Conservation (phyloP, 2,888 invertebrate genomes). For the Cerastis rubricosa region DNA sequence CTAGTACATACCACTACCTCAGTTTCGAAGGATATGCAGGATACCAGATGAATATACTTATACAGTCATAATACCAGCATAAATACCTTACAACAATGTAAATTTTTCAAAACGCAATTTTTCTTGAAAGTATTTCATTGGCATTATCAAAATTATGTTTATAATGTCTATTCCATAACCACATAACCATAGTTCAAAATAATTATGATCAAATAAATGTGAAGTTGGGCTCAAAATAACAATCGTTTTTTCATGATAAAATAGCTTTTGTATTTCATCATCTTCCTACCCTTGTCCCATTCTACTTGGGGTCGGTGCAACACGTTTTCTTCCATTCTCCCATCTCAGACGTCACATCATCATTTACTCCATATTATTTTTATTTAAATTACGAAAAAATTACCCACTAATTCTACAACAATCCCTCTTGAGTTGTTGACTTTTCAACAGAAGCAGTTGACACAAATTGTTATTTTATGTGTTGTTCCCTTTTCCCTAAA, state of each 20-base stretch:
- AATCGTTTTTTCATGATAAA: neutral
- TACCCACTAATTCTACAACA: neutral
- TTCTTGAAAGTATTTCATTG: neutral
- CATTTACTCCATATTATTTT: no score
- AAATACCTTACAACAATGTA: neutral
- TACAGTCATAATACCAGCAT: neutral
- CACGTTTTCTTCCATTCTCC: no score
- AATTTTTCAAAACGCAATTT: neutral
- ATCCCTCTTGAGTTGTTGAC: neutral
- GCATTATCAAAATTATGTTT: no score
- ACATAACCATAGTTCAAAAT: no score
- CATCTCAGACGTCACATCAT: no score
- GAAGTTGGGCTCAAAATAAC: no score
- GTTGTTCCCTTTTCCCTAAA: neutral
- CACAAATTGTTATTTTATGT: conserved; percentile 10
- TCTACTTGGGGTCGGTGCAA: no score
- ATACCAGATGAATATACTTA: neutral
- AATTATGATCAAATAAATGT: no score
- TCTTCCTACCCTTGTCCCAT: no score
- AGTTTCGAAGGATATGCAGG: neutral
- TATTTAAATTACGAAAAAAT: neutral
- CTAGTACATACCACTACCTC: neutral
- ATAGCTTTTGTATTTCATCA: no score
- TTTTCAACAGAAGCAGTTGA: neutral
- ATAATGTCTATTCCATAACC: no score